Base-by-base conservation (phyloP, 2,113 vertebrate species). In the Ctenomys sociabilis region DNA sequence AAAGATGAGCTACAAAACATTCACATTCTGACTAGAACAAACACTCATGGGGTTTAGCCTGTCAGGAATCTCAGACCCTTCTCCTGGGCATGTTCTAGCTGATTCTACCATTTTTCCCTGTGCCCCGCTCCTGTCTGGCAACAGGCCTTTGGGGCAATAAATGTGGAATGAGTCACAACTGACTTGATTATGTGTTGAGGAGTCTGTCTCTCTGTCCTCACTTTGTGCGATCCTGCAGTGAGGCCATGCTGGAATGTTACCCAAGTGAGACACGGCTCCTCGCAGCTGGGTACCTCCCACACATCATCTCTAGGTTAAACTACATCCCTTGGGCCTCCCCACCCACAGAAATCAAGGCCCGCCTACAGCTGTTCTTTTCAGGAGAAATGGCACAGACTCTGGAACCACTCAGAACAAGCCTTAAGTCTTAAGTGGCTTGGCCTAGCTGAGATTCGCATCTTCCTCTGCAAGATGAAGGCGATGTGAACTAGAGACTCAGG, bases 41-140 rank as follows among this genome's bases (percentile, higher is more conserved):
- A 91, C 19, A 59, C 8, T 32, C 4, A 6, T 0, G 0, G 19
- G 52, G 14, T 43, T 57, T n/a, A 32, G 70, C 19, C 35, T 26
- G 35, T 11, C 43, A 17, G 11, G 21, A 57, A 43, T 49, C 61
- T 80, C 64, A 66, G 32, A 49, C 7, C 72, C 70, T 40, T 5
- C 35, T 30, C n/a, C 68, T 7, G 43, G 57, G 64, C 19, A 22
- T 0, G 0, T 1, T 28, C 45, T 66, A 6, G 22, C 3, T 1
- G 35, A 49, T 30, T 26, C 75, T 30, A 30, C 12, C 5, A 49
- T 80, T 78, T 17, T 7, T 30, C 43, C 28, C 24, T 26, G 22
- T 45, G 49, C 3, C n/a, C 26, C 3, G n/a, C 35, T 57, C 64
- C 7, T 1, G 3, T 22, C 81, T 85, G 82, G 49, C 63, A 45